Conservation (phyloP, 2,888 invertebrate species). For the Aethes cnicana region DNA sequence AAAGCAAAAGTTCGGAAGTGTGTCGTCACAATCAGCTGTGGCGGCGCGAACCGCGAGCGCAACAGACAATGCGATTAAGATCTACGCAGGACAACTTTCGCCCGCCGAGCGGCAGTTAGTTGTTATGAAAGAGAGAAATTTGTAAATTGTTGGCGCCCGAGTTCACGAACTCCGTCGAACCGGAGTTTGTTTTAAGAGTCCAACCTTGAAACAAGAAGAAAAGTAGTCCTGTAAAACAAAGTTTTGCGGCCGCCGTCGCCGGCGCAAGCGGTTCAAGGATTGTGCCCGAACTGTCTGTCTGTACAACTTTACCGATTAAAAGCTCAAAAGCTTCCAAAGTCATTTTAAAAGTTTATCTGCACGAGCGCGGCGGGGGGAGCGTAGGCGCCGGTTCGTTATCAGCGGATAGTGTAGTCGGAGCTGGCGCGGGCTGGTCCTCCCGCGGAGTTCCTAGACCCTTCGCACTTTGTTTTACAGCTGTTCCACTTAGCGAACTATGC, state of each 20-base stretch:
- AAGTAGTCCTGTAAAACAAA: slow-evolving; percentile 84
- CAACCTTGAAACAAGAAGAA: slow-evolving; percentile 84
- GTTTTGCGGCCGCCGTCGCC: slow-evolving; percentile 83
- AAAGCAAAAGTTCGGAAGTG: slow-evolving; percentile 68
- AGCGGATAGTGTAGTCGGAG: slow-evolving; percentile 77
- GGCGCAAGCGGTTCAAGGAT: slow-evolving; percentile 84
- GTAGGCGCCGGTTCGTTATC: slow-evolving; percentile 76
- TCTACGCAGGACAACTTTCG: slow-evolving; percentile 84
- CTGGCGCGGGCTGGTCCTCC: slow-evolving; percentile 71
- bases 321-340: slow-evolving; percentile 84
- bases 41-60: slow-evolving; percentile 74
- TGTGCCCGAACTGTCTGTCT: slow-evolving; percentile 83
- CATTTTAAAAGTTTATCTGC: slow-evolving; percentile 84
- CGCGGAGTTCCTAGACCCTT: slow-evolving; percentile 82
- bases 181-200: slow-evolving; percentile 84
- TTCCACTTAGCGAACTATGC: slow-evolving; percentile 82
- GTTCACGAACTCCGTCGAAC: slow-evolving; percentile 83
- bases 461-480: slow-evolving; percentile 82
- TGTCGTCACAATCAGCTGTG: slow-evolving; percentile 79
- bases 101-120: slow-evolving; percentile 83
- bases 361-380: slow-evolving; percentile 62
- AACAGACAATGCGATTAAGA: slow-evolving; percentile 83
- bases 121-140: slow-evolving; percentile 84
- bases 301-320: slow-evolving; percentile 84
- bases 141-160: slow-evolving; percentile 84